Conservation (phyloP, 2,113 vertebrate species). For the Potamarius usumacintae region DNA sequence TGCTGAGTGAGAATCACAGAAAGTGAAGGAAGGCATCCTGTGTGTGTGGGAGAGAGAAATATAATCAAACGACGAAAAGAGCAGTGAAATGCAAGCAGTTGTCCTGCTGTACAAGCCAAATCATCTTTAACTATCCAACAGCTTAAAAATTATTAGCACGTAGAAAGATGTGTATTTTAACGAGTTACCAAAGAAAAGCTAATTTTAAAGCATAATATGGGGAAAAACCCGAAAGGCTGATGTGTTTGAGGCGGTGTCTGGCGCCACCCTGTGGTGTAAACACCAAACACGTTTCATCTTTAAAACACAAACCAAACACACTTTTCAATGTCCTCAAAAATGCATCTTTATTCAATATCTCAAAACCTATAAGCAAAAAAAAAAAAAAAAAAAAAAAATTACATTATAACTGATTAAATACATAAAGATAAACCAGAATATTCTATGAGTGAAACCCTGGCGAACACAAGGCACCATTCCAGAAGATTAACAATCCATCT, state of each 20-base stretch:
- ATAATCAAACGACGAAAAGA: neutral
- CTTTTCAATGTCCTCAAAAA: conserved; percentile 10
- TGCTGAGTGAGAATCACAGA: conserved; percentile 32
- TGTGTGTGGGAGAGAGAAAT: too few species aligned
- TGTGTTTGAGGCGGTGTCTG: neutral
- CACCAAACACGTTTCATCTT: too few species aligned
- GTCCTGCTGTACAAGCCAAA: neutral
- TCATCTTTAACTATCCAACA: neutral
- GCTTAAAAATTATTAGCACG: neutral
- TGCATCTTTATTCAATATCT: conserved; percentile 54
- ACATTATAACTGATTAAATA: conserved; percentile 60
- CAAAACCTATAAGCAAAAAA: conserved; percentile 55
- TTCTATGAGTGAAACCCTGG: conserved; percentile 61
- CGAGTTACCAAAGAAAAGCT: neutral
- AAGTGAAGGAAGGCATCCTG: neutral
- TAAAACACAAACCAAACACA: neutral
- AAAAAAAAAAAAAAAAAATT: conserved; percentile 40
- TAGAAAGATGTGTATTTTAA: neutral
- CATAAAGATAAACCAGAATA: conserved; percentile 56
- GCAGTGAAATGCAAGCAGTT: neutral
- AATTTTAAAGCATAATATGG: neutral
- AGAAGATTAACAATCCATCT: conserved; percentile 62
- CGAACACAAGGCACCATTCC: conserved; percentile 71
- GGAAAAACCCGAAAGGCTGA: too few species aligned
- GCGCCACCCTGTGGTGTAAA: neutral